A percentile compares a stretch with the other conserved stretches of the same genome.
These are phyloP conservation scores for Palloptera scutellata DNA, from an alignment of 2,888 invertebrate genomes.

Conservation along the genomic window DNA sequence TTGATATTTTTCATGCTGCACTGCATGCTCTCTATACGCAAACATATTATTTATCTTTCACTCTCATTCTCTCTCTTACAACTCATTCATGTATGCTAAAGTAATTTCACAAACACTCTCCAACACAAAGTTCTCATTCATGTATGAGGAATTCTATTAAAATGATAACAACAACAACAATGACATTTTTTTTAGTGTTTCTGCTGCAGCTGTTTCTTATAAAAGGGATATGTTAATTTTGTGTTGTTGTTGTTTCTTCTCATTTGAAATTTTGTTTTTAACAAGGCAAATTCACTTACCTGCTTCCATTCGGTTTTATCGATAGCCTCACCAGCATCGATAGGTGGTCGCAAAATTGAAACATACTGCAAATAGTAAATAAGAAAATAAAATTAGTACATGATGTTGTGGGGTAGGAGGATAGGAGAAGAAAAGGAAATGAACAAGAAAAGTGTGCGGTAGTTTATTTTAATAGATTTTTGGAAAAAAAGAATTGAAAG, in stretches of 20 bases:
- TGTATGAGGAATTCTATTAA: too few relatives aligned
- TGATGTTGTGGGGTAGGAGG: conserved; percentile 7
- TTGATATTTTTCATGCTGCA: background rate
- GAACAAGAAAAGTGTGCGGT: background rate
- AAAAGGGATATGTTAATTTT: background rate
- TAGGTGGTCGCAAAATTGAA: conserved; percentile 84
- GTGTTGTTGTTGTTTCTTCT: background rate
- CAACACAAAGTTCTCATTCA: too few relatives aligned
- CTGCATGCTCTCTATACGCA: background rate
- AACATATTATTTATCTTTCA: background rate
- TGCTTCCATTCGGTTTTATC: conserved; percentile 92
- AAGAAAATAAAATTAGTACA: background rate
- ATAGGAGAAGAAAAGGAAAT: conserved; percentile 5
- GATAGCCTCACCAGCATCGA: conserved; percentile 72
- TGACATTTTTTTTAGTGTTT: too few relatives aligned
- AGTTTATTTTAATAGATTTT: background rate
- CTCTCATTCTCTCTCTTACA: too few relatives aligned
- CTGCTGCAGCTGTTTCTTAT: too few relatives aligned
- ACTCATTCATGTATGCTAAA: background rate
- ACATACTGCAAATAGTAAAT: conserved; percentile 72
- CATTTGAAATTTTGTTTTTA: too few relatives aligned
- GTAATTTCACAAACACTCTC: too few relatives aligned
- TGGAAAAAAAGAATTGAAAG: background rate
- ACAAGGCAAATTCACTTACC: conserved; percentile 68
- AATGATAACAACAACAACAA: too few relatives aligned